Evolutionary conservation across 2,113 vertebrate genomes (phyloP).

Genomic region (Sarotherodon lohbergeri): DNA sequence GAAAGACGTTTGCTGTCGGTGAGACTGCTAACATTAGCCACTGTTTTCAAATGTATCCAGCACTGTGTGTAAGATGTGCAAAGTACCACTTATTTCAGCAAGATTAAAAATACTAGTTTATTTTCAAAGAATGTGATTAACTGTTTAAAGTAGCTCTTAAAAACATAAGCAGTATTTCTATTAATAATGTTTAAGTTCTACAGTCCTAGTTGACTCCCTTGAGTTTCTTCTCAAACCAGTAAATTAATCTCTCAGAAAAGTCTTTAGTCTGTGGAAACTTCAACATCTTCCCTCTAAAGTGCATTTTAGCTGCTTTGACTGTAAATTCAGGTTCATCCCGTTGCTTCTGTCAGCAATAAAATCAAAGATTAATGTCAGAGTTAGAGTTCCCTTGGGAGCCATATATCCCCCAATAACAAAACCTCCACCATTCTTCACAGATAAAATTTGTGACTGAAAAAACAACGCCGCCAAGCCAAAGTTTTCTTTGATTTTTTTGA

Average conservation of each 20-base stretch:
- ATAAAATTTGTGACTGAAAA: not conserved
- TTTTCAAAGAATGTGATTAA: not conserved
- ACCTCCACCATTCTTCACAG: not conserved
- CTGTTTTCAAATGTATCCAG: not conserved
- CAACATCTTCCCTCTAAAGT: not conserved
- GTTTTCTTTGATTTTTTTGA: not conserved
- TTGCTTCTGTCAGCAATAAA: not conserved
- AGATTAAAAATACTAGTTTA: not conserved
- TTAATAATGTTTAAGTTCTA: not conserved
- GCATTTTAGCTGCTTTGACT: not conserved
- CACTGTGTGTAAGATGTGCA: not conserved
- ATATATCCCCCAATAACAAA: not conserved
- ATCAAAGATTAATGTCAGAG: not conserved
- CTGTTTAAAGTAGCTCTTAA: not conserved
- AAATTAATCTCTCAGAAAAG: not conserved
- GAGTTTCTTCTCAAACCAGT: not conserved
- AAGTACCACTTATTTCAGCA: not conserved
- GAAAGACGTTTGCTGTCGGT: not conserved
- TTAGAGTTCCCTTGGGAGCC: not conserved
- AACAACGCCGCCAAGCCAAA: not conserved
- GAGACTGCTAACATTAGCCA: not conserved
- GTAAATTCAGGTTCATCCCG: not conserved
- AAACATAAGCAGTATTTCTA: not conserved
- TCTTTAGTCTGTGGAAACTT: not conserved
- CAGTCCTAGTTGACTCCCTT: not conserved